Conservation (phyloP, 2,113 vertebrate genomes). For the Actenoides hombroni region DNA sequence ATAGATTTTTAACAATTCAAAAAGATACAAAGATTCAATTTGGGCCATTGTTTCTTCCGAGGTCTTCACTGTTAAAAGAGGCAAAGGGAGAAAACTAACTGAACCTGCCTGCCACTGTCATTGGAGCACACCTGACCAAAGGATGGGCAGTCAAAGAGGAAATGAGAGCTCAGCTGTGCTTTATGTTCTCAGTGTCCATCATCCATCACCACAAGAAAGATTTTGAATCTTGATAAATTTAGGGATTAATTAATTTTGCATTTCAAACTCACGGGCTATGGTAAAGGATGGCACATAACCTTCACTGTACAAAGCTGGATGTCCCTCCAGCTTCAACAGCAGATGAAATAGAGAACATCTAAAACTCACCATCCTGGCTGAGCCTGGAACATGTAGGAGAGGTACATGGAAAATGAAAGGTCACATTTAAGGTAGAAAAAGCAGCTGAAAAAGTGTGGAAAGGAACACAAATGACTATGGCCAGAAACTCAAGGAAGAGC, state of each 20-base stretch:
- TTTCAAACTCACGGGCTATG: background rate
- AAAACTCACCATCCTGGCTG: background rate
- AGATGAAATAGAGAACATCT: background rate
- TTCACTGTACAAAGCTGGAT: background rate
- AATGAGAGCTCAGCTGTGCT: background rate
- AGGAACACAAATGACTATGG: slow-evolving; percentile 2
- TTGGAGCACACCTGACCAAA: background rate
- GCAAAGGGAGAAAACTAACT: background rate
- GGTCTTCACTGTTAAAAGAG: background rate
- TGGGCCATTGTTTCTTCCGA: background rate
- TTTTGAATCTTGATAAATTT: background rate
- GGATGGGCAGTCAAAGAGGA: background rate
- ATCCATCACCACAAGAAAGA: background rate
- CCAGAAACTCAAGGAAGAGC: background rate
- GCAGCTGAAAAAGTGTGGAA: background rate
- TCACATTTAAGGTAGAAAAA: background rate
- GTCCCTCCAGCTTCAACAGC: background rate
- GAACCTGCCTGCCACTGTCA: background rate
- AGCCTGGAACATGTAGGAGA: background rate
- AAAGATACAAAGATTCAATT: background rate
- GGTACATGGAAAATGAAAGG: background rate
- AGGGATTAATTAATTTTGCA: background rate
- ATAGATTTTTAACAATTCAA: background rate
- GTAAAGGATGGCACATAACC: background rate
- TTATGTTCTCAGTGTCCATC: background rate